These are phyloP conservation scores for Tragopan temminckii DNA, from an alignment of 2,797 vertebrate genomes.

Conservation along the genomic window DNA sequence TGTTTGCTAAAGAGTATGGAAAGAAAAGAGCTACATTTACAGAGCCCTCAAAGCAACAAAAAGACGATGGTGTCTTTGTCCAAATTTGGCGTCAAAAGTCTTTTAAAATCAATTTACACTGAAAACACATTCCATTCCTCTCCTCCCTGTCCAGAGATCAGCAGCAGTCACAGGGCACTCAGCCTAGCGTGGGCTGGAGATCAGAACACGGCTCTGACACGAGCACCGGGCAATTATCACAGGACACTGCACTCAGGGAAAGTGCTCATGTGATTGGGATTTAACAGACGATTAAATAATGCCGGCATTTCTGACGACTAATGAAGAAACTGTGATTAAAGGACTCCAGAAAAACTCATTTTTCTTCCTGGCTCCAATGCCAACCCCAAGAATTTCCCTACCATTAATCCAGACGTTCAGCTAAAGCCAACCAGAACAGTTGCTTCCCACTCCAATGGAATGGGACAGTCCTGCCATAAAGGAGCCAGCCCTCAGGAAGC, in stretches of 20 bases:
- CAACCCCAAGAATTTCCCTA: neutral
- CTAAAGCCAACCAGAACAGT: neutral
- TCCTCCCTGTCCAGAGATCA: neutral
- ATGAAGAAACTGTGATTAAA: constrained; percentile 52
- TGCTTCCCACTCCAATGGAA: neutral
- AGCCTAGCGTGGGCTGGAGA: neutral
- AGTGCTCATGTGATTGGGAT: constrained; percentile 62
- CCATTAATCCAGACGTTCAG: neutral
- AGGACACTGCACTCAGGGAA: constrained; percentile 45
- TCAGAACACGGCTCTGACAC: neutral
- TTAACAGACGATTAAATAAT: constrained; percentile 68
- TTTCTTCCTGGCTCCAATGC: constrained; percentile 37
- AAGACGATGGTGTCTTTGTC: neutral
- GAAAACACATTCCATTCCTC: neutral
- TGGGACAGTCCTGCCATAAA: neutral
- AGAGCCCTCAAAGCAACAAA: neutral
- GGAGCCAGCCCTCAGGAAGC: neutral
- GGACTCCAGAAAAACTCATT: constrained; percentile 32
- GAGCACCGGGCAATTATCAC: constrained; percentile 34
- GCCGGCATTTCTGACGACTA: constrained; percentile 38
- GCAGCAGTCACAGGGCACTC: neutral
- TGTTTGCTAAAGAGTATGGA: neutral
- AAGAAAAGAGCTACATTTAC: neutral
- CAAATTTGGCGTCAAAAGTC: neutral
- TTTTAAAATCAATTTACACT: neutral